These are phyloP conservation scores for Callopanchax toddi DNA, from an alignment of 2,113 vertebrate species.

Conservation along the genomic window DNA sequence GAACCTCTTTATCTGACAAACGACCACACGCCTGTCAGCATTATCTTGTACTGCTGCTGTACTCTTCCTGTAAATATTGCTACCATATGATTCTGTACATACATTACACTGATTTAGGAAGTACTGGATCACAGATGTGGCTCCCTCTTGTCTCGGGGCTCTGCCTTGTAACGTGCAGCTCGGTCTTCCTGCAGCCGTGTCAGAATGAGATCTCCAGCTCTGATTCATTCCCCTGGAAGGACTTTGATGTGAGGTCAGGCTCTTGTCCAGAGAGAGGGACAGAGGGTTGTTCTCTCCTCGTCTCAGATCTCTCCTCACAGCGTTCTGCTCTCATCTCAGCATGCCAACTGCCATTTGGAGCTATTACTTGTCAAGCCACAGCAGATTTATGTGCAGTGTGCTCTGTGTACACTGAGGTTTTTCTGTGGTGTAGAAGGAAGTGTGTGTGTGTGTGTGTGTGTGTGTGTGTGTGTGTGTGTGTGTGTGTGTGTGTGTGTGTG, in stretches of 20 bases:
- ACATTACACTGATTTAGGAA: conserved; percentile 20
- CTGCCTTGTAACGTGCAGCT: conserved; percentile 47
- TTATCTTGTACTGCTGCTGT: conserved; percentile 12
- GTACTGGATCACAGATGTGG: conserved; percentile 54
- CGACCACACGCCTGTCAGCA: conserved; percentile 1
- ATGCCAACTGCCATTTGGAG: conserved; percentile 68
- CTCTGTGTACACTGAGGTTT: conserved; percentile 32
- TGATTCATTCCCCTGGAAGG: conserved; percentile 59
- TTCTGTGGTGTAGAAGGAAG: conserved; percentile 29
- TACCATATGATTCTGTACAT: conserved; percentile 16
- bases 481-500: conserved; percentile 7
- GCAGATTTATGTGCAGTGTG: conserved; percentile 64
- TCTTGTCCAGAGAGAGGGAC: conserved; percentile 41
- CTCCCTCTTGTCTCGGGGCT: conserved; percentile 21
- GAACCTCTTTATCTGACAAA: too few species aligned
- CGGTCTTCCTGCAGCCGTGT: conserved; percentile 38
- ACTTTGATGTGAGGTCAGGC: conserved; percentile 72
- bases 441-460: conserved; percentile 6
- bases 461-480: background rate
- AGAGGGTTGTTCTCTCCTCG: conserved; percentile 37
- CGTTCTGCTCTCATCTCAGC: conserved; percentile 74
- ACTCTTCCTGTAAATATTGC: conserved; percentile 9
- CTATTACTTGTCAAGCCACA: conserved; percentile 52
- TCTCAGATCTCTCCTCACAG: conserved; percentile 67
- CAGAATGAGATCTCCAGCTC: conserved; percentile 29